Conservation (phyloP, 2,113 vertebrate genomes). For the Malurus elegans region DNA sequence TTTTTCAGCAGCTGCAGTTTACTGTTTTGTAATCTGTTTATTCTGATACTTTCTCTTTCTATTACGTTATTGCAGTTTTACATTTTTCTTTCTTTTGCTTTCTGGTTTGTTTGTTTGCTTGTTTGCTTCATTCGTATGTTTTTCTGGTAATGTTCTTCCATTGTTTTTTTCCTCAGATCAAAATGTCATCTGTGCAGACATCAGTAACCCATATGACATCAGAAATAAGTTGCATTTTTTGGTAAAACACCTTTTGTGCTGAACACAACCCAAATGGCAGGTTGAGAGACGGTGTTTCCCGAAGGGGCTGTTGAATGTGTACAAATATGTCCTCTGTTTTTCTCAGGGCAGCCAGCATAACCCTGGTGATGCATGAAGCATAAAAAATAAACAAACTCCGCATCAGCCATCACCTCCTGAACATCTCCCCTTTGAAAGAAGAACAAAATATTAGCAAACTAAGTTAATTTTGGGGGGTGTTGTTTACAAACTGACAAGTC, state of each 20-base stretch:
- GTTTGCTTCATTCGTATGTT: neutral
- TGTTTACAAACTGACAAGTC: neutral
- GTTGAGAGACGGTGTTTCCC: neutral
- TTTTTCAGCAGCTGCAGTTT: neutral
- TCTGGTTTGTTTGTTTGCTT: neutral
- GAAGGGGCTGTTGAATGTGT: neutral
- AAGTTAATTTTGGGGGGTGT: rapidly evolving
- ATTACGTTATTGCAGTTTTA: neutral
- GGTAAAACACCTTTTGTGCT: neutral
- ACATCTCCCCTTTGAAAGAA: neutral
- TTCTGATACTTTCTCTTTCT: neutral
- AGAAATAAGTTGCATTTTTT: neutral
- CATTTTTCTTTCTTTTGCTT: neutral
- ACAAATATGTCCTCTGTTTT: neutral
- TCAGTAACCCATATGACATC: neutral
- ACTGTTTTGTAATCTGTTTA: neutral
- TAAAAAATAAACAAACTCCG: neutral
- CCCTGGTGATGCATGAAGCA: neutral
- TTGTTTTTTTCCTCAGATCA: neutral
- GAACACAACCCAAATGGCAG: neutral
- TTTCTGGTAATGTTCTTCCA: neutral
- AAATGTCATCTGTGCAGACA: neutral
- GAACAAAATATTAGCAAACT: neutral
- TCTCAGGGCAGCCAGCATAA: neutral
- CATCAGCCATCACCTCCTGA: neutral